Conservation (phyloP, 2,888 invertebrate species). For the Drosophila dives region DNA sequence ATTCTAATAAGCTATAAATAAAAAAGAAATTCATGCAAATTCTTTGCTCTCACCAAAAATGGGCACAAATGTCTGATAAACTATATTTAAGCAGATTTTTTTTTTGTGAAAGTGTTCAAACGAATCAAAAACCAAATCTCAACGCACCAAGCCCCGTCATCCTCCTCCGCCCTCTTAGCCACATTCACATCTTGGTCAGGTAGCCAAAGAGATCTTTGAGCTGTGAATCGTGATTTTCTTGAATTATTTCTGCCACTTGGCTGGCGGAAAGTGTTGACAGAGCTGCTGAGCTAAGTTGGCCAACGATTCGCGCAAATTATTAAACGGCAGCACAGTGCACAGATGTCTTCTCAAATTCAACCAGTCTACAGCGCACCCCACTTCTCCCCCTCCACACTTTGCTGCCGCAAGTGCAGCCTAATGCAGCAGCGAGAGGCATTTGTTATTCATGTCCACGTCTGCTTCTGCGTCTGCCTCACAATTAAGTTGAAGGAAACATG, state of each 20-base stretch:
- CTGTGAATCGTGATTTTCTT: slow-evolving; percentile 73
- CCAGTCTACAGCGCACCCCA: neutral
- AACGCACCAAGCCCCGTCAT: neutral
- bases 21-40: slow-evolving; percentile 61
- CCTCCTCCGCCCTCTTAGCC: slow-evolving; percentile 28
- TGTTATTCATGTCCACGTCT: slow-evolving; percentile 58
- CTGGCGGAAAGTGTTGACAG: slow-evolving; percentile 17
- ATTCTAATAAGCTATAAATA: slow-evolving; percentile 15
- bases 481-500: slow-evolving; percentile 66
- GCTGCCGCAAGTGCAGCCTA: slow-evolving; percentile 26
- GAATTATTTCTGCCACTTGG: slow-evolving; percentile 70
- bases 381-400: too few species aligned
- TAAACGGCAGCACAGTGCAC: slow-evolving; percentile 43
- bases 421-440: slow-evolving; percentile 41
- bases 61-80: slow-evolving; percentile 64
- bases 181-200: slow-evolving; percentile 1
- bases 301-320: slow-evolving; percentile 42
- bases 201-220: slow-evolving; percentile 47
- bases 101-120: slow-evolving; percentile 74
- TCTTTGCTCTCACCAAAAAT: slow-evolving; percentile 33
- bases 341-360: slow-evolving; percentile 19
- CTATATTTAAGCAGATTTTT: slow-evolving; percentile 51
- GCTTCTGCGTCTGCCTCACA: slow-evolving; percentile 40
- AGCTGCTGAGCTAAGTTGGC: slow-evolving; percentile 29
- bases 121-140: slow-evolving; percentile 15